A percentile compares a stretch with the other conserved stretches of the same genome.
These are phyloP conservation scores for Phalera bucephala DNA, from an alignment of 2,888 invertebrate species.

Conservation along the genomic window DNA sequence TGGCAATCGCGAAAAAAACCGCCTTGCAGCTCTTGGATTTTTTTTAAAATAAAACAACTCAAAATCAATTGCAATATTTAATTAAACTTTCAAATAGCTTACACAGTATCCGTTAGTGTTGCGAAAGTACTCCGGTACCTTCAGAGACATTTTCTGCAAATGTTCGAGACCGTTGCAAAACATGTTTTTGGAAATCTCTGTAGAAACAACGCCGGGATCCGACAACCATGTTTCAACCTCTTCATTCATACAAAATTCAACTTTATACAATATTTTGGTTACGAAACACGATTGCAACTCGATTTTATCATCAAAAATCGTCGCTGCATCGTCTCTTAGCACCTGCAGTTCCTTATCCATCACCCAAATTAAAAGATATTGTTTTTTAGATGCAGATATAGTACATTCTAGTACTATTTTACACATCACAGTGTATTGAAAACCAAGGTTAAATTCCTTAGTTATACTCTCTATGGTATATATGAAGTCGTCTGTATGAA, in stretches of 20 bases:
- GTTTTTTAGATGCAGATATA: constrained; percentile 60
- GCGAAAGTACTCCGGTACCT: constrained; percentile 80
- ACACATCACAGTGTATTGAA: constrained; percentile 76
- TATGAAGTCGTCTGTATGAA: constrained; percentile 76
- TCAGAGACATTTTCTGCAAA: constrained; percentile 79
- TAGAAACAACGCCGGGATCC: constrained; percentile 74
- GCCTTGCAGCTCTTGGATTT: too few species aligned
- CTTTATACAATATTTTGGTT: constrained; percentile 83
- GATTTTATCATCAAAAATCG: constrained; percentile 49
- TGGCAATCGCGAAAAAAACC: too few species aligned
- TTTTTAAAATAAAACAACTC: constrained; percentile 25
- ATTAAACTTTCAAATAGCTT: constrained; percentile 80
- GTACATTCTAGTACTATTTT: constrained; percentile 81
- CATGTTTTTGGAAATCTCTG: constrained; percentile 84
- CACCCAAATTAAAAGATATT: constrained; percentile 84
- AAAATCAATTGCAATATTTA: constrained; percentile 35
- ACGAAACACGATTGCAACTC: constrained; percentile 70
- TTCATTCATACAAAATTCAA: constrained; percentile 64
- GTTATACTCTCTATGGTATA: constrained; percentile 75
- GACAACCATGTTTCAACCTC: constrained; percentile 78
- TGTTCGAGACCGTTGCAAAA: constrained; percentile 77
- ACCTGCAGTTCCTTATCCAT: constrained; percentile 84
- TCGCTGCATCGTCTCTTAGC: constrained; percentile 51
- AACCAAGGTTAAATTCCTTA: constrained; percentile 71
- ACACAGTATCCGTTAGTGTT: constrained; percentile 82